Evolutionary conservation across 35 echinoderm and acorn worm species (phyloP).

Genomic region (Heliocidaris tuberculata): DNA sequence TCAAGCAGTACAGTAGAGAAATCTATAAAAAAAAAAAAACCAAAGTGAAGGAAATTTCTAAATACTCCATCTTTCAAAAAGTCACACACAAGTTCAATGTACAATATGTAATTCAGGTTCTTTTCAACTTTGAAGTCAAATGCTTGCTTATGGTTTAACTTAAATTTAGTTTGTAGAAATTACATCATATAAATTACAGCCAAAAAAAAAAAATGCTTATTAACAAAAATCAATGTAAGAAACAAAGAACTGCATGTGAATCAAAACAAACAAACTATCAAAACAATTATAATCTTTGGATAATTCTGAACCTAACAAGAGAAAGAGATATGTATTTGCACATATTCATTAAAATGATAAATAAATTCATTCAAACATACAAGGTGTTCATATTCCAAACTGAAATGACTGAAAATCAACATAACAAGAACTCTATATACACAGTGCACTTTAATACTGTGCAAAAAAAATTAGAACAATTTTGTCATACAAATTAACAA

Average conservation of each 20-base stretch:
- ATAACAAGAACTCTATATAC: neutral
- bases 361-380: neutral
- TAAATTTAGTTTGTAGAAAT: neutral
- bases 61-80: neutral
- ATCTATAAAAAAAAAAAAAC: neutral
- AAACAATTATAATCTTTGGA: neutral
- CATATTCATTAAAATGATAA: neutral
- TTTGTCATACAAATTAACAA: neutral
- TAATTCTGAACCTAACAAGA: neutral
- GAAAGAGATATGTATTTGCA: conserved; percentile 2
- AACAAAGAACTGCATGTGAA: neutral
- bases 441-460: neutral
- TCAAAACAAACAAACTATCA: neutral
- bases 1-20: neutral
- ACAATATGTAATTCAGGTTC: too few relatives aligned
- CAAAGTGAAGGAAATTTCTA: neutral
- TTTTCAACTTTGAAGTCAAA: neutral
- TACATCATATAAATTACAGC: neutral
- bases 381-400: neutral
- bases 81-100: neutral
- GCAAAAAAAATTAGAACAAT: neutral
- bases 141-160: neutral
- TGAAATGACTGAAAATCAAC: neutral
- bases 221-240: too few relatives aligned
- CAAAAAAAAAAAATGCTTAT: too few relatives aligned